Evolutionary conservation across 1,140 invertebrate species (phyloP), one percentile per base, ranked within the genome.

Genomic region (Drosophila quadrilineata): DNA sequence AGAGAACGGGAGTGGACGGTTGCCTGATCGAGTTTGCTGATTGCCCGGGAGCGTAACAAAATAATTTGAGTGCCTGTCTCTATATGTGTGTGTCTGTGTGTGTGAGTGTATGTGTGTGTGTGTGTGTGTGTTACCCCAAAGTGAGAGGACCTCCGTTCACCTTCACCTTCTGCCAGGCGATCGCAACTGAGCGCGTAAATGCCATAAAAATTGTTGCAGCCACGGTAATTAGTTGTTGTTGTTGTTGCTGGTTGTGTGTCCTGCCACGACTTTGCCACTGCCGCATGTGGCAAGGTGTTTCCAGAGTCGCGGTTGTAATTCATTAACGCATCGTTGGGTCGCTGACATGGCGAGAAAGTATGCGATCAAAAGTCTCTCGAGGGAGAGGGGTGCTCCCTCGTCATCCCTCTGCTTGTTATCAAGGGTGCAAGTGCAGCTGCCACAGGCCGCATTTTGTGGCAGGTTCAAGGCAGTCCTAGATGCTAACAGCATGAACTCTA

Each of bases 191-290:
- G 77, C 74, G 77, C 73, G 64, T 84, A 84, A 84, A 84, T 84
- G 79, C 77, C 79, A 84, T 84, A 85, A 85, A 84, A 84, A 84
- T 85, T 84, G 77, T 84, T 85, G 49, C 79, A 79, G 79, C 56
- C 79, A 84, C 77, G 77, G 77, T 84, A 84, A 84, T 84, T 84
- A 84, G 77, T 84, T 84, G 77, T 84, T 74, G 77, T n/a, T n/a
- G n/a, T n/a, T n/a, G n/a, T n/a, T n/a, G n/a, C n/a, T n/a, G n/a
- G n/a, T n/a, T n/a, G n/a, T n/a, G n/a, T n/a, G n/a, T 84, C 77
- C 77, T 84, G 77, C 56, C 63, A 48, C 48, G 60, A 45, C 59
- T 38, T 36, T 57, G 41, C 45, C 14, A 40, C 45, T 6, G 22
- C 29, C 45, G 65, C 48, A 45, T 19, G 17, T 9, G 43, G 77